Evolutionary conservation across 2,113 vertebrate species (phyloP), one percentile per base, ranked within the genome.

Genomic region (Pavo muticus): DNA sequence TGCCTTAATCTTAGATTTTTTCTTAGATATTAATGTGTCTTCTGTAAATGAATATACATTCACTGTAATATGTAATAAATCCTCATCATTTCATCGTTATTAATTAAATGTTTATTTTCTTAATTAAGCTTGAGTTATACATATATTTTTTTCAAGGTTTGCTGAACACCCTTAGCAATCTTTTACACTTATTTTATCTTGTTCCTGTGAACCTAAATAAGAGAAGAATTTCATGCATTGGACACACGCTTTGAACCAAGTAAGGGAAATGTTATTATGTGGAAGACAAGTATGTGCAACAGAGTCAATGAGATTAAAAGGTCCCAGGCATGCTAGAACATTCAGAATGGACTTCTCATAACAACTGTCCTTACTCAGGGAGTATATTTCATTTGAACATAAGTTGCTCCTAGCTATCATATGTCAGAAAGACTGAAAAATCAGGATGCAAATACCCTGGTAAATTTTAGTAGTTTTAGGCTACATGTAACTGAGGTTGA

Each of bases 401-500:
- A 45, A 73, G 6, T 42, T 79, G 8, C 2, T 68, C 9, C 35
- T 75, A 2, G 1, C 1, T 3, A 50, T 1, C 18, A 27, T 32
- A n/a, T 70, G 47, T 45, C 29, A 79, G 15, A 87, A 84, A 82
- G 37, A 13, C 30, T 71, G 81, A 80, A 69, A 79, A 56, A 37
- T 52, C 3, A 37, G 23, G 24, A 16, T n/a, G 7, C 12, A 40
- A 63, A 68, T 79, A 85, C 0, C 5, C 7, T 30, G 32, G 5
- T 0, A 82, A 71, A n/a, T 24, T 18, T 50, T 45, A 56, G 32
- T 61, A 65, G 2, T 20, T 60, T 24, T 4, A 16, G 11, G 52
- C 4, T 50, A 60, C 29, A 0, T 29, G 5, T 80, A 50, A n/a
- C 1, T 17, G 42, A 29, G 5, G 9, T 8, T 75, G 4, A 3